Evolutionary conservation across 2,888 invertebrate species (phyloP).

Genomic region (Hirtodrosophila trivittata): DNA sequence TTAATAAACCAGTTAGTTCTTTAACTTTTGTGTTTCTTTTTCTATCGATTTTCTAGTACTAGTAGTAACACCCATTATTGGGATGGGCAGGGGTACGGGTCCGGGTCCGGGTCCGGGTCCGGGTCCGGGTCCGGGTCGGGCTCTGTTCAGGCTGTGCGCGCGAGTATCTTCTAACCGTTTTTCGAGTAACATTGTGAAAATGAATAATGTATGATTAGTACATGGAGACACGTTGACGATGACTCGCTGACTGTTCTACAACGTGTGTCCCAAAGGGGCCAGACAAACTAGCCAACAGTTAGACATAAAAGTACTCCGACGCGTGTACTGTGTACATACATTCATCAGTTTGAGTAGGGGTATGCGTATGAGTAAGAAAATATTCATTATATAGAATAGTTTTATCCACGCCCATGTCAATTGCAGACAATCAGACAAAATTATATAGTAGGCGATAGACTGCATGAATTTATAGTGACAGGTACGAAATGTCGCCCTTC

Average conservation of each 20-base stretch:
- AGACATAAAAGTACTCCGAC: conserved; percentile 6
- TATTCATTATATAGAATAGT: background rate
- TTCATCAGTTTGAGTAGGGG: background rate
- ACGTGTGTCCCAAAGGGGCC: conserved; percentile 31
- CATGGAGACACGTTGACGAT: conserved; percentile 75
- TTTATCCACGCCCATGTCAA: conserved; percentile 27
- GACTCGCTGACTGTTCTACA: conserved; percentile 58
- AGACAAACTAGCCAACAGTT: conserved; percentile 2
- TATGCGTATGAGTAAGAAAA: too few species aligned
- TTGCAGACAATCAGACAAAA: conserved; percentile 28
- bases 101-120: too few species aligned
- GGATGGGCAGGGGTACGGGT: background rate
- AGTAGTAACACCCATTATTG: conserved; percentile 44
- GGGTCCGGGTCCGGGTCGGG: too few species aligned
- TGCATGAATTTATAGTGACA: conserved; percentile 44
- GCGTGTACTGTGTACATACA: background rate
- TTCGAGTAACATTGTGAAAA: conserved; percentile 75
- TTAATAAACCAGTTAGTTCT: conserved; percentile 67
- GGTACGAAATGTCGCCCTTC: too few species aligned
- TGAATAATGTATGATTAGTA: conserved; percentile 80
- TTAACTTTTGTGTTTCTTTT: conserved; percentile 65
- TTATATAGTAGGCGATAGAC: conserved; percentile 46
- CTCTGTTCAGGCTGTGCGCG: too few species aligned
- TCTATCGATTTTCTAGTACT: conserved; percentile 67
- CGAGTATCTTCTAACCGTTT: conserved; percentile 66